Conservation (phyloP, 2,888 invertebrate species). For the Drosophila lacicola region DNA sequence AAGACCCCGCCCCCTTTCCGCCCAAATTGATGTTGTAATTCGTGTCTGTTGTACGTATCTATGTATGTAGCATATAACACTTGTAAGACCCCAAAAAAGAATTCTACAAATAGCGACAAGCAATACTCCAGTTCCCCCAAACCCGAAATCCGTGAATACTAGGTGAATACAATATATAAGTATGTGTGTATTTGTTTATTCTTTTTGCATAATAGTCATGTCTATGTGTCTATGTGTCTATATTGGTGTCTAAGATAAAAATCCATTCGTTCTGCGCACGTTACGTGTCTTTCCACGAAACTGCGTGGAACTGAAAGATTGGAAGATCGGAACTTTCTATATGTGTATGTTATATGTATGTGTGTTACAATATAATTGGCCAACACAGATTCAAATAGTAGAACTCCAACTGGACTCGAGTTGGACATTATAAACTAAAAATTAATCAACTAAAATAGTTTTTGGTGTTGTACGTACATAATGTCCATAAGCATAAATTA, state of each 20-base stretch:
- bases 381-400: constrained; percentile 30
- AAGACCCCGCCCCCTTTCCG: constrained; percentile 4
- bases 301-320: constrained; percentile 11
- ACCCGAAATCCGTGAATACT: constrained; percentile 8
- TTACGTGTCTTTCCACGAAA: not conserved
- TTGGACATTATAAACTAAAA: constrained; percentile 18
- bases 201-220: constrained; percentile 51
- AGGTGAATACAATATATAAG: constrained; percentile 64
- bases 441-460: constrained; percentile 57
- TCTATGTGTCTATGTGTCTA: constrained; percentile 23
- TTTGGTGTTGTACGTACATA: constrained; percentile 72
- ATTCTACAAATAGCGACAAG: constrained; percentile 14
- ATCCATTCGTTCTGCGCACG: constrained; percentile 2
- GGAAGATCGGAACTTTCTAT: constrained; percentile 33
- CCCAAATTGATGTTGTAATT: constrained; percentile 73
- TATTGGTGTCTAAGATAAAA: constrained; percentile 28
- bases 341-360: constrained; percentile 42
- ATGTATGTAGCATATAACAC: constrained; percentile 31
- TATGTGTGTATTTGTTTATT: constrained; percentile 51
- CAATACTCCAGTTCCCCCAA: constrained; percentile 14
- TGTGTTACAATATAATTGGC: constrained; percentile 48
- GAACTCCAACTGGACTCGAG: constrained; percentile 1
- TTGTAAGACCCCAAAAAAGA: constrained; percentile 8
- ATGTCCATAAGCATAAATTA: constrained; percentile 50
- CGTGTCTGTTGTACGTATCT: constrained; percentile 27